Evolutionary conservation across 1,140 invertebrate species (phyloP).

Genomic region (Cyrtorhinus lividipennis): DNA sequence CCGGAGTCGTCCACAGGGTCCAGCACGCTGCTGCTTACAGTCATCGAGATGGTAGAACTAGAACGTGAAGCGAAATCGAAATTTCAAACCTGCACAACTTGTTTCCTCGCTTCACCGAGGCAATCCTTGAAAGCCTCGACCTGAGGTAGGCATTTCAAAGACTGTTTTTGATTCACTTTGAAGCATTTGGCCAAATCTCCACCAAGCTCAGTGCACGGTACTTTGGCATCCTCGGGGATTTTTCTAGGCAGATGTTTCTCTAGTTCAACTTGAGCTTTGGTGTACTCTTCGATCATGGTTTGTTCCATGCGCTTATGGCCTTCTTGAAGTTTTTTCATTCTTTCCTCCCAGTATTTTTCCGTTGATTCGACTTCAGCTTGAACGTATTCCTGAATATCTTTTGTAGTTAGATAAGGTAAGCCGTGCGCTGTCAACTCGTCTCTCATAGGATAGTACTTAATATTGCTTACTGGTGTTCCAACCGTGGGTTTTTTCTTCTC

Average conservation of each 20-base stretch:
- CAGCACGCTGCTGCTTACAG: too few relatives aligned
- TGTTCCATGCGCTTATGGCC: not conserved
- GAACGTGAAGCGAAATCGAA: too few relatives aligned
- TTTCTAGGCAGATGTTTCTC: not conserved
- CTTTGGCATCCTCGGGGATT: not conserved
- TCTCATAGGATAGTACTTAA: not conserved
- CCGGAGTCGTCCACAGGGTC: too few relatives aligned
- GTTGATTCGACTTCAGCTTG: not conserved
- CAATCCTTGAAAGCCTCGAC: not conserved
- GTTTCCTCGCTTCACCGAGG: not conserved
- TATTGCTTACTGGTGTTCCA: not conserved
- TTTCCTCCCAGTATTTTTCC: slow-evolving; percentile 1
- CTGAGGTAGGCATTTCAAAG: not conserved
- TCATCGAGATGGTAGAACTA: too few relatives aligned
- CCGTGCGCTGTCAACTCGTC: slow-evolving; percentile 1
- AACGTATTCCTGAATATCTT: slow-evolving; percentile 6
- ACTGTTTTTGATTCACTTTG: not conserved
- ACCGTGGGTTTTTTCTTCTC: not conserved
- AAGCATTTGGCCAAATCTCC: not conserved
- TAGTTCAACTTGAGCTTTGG: slow-evolving; percentile 2
- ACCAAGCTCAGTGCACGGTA: not conserved
- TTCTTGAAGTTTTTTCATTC: not conserved
- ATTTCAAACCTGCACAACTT: not conserved
- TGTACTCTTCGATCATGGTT: not conserved
- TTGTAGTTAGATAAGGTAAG: not conserved